Evolutionary conservation across 1,140 invertebrate genomes (phyloP), one percentile per base, ranked within the genome.

Genomic region (Arctopsyche grandis): DNA sequence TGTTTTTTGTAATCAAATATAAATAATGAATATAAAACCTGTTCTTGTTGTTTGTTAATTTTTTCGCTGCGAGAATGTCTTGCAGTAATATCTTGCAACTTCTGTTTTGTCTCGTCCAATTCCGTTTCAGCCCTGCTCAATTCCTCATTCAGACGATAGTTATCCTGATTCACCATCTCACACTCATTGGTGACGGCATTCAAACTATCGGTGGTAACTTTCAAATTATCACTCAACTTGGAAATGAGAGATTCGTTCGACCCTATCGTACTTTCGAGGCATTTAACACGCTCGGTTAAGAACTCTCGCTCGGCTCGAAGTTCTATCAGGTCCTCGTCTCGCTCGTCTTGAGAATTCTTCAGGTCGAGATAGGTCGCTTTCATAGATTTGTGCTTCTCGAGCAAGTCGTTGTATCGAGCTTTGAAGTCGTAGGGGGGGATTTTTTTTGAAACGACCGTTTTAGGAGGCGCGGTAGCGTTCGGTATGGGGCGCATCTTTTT

Each of bases 351-450:
- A 14, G 85, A 74, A n/a, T 85, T 81, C 44, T 82, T 79, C 79
- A 87, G 84, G 4, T 85, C 74, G 69, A 83, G 80, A 38, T 74
- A 77, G 24, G 80, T 77, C 9, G 48, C 80, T 43, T 84, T 84
- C 5, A 89, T 77, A 9, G 85, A 83, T 78, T 88, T 88, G 75
- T 88, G 85, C 58, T 88, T 88, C 60, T 89, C 87, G 46, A 88
- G 85, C 10, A 88, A 79, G 75, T 87, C 85, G 43, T 85, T 84
- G 75, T 85, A 88, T 0, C 86, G 85, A 1, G 86, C 85, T 69
- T 88, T 88, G 75, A 84, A 88, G 75, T 88, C 87, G 63, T 88
- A 88, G 0, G 85, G 82, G 0, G 87, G 83, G 52, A 87, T 86
- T 5, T 85, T 85, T 60, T 80, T 80, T 22, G 29, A 73, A 1